phyloP scores from a whole-genome alignment of 1,140 invertebrate species.

The Batillaria attramentaria region DNA sequence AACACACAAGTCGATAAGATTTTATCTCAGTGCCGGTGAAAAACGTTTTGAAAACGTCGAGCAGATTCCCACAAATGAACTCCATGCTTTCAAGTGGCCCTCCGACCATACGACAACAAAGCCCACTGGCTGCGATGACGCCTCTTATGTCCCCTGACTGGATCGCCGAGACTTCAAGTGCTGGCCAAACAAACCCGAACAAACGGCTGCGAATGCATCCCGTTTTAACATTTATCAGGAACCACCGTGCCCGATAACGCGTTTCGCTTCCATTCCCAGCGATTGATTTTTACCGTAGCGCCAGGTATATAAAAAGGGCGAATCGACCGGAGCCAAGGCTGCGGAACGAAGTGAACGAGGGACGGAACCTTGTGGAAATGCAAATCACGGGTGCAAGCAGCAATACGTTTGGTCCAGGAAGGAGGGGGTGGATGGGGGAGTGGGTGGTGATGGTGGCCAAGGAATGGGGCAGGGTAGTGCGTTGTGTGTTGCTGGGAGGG shows the following conservation, averaged over 20 bases:
- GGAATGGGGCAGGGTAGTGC: too few species aligned
- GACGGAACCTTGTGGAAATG: not conserved
- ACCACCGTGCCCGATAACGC: not conserved
- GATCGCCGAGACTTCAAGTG: slow-evolving; percentile 1
- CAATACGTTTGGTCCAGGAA: too few species aligned
- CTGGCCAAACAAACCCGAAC: slow-evolving; percentile 9
- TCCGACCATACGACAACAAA: slow-evolving; percentile 14
- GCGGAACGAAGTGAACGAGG: slow-evolving; percentile 16
- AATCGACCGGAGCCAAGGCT: slow-evolving; percentile 6
- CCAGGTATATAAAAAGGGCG: not conserved
- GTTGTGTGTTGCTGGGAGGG: too few species aligned
- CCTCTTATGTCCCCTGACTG: not conserved
- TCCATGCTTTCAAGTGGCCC: not conserved
- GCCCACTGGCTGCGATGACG: not conserved
- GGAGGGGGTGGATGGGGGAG: too few species aligned
- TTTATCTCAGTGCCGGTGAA: too few species aligned
- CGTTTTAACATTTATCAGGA: slow-evolving; percentile 2
- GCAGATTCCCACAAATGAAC: not conserved
- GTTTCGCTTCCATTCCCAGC: not conserved
- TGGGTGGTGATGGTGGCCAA: too few species aligned
- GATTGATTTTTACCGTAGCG: not conserved
- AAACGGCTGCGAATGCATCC: not conserved
- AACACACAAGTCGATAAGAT: too few species aligned
- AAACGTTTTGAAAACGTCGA: not conserved
- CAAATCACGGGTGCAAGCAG: not conserved